Conservation (phyloP, 2,113 vertebrate genomes). For the Dasyurus viverrinus region DNA sequence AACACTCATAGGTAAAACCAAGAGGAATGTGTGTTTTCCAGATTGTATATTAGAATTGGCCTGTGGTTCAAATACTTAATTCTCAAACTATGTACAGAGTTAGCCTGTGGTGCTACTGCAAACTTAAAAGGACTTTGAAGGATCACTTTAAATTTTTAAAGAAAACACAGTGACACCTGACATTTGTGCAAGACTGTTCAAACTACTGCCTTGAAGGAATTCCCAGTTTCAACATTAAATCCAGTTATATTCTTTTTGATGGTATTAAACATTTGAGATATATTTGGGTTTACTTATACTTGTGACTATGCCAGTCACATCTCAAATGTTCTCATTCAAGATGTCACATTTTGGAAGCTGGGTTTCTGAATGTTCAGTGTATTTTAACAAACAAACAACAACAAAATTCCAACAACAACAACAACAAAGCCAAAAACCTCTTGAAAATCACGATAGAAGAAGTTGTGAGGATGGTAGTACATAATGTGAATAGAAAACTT, state of each 20-base stretch:
- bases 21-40: background rate
- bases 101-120: background rate
- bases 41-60: background rate
- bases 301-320: background rate
- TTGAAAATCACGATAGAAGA: background rate
- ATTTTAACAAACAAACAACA: background rate
- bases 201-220: background rate
- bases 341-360: background rate
- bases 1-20: background rate
- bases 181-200: background rate
- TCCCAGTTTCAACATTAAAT: background rate
- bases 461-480: background rate
- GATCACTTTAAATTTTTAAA: background rate
- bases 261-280: background rate
- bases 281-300: background rate
- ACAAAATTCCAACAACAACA: background rate
- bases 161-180: background rate
- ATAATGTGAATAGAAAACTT: background rate
- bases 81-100: background rate
- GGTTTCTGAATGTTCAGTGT: background rate
- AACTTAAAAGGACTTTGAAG: background rate
- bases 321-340: background rate
- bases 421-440: background rate
- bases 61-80: background rate
- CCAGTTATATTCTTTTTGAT: background rate